Conservation (phyloP, 2,888 invertebrate genomes). For the Hydrotaea cyrtoneurina region DNA sequence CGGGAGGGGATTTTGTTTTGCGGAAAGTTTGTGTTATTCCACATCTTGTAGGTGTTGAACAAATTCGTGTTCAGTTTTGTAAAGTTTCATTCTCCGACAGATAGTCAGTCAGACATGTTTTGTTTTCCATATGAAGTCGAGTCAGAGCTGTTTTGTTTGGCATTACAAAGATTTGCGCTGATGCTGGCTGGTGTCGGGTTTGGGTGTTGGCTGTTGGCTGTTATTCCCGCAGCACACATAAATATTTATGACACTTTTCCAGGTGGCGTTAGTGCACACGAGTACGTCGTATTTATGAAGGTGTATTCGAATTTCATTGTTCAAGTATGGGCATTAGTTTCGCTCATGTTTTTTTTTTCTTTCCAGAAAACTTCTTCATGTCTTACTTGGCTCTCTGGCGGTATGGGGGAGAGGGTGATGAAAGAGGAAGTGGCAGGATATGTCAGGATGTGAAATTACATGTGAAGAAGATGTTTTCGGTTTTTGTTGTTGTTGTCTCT, state of each 20-base stretch:
- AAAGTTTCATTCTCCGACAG: constrained; percentile 34
- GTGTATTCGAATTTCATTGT: constrained; percentile 28
- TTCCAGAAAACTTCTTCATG: constrained; percentile 25
- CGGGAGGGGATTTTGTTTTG: constrained; percentile 46
- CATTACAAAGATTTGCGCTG: constrained; percentile 49
- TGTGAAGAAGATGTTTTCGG: constrained; percentile 5
- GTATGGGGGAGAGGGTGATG: neutral
- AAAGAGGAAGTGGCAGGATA: constrained; percentile 16
- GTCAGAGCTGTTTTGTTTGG: constrained; percentile 37
- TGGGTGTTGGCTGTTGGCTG: constrained; percentile 51
- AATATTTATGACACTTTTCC: constrained; percentile 78
- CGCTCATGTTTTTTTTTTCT: constrained; percentile 33
- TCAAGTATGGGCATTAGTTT: constrained; percentile 29
- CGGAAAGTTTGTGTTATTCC: constrained; percentile 53
- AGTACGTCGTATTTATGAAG: constrained; percentile 21
- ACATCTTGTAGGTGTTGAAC: constrained; percentile 40
- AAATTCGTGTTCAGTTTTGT: constrained; percentile 37
- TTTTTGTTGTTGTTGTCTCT: neutral
- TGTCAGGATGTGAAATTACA: constrained; percentile 34
- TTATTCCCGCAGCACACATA: constrained; percentile 79
- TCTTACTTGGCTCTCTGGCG: neutral
- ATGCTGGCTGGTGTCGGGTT: constrained; percentile 17
- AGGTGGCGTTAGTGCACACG: constrained; percentile 27
- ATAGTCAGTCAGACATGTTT: constrained; percentile 67
- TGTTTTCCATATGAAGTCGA: constrained; percentile 55